Percentiles rank a stretch among this genome's conserved stretches.
Conservation (phyloP, 2,113 vertebrate species). For the Rafetus swinhoei region DNA sequence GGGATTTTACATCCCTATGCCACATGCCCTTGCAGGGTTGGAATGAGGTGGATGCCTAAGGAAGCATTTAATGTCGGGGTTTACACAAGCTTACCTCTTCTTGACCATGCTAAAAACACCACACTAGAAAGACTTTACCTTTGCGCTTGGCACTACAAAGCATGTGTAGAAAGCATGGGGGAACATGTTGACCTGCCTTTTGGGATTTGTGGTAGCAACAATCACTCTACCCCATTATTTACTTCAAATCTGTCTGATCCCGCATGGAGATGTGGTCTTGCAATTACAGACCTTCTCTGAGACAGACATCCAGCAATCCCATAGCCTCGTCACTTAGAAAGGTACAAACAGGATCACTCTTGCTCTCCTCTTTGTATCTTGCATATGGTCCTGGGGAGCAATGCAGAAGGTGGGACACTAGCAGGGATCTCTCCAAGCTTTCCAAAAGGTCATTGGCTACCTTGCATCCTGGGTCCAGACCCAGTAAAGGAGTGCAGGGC, state of each 20-base stretch:
- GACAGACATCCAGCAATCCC: background rate
- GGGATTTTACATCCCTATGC: too few species aligned
- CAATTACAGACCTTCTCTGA: background rate
- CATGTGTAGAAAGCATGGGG: too few species aligned
- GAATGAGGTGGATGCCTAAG: too few species aligned
- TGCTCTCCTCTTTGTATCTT: background rate
- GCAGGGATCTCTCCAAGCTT: background rate
- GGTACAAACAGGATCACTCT: too few species aligned
- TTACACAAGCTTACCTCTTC: too few species aligned
- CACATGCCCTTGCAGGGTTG: too few species aligned
- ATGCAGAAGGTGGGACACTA: background rate
- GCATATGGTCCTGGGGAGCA: background rate
- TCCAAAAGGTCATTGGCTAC: background rate
- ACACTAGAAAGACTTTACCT: too few species aligned
- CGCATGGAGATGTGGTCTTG: background rate
- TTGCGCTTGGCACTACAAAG: too few species aligned
- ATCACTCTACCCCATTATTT: background rate
- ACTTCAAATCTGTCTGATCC: background rate
- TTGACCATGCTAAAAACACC: too few species aligned
- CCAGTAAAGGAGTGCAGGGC: background rate
- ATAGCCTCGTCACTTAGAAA: background rate
- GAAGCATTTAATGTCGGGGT: too few species aligned
- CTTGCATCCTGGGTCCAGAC: background rate
- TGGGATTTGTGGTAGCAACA: background rate
- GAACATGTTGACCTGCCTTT: background rate